Conservation (phyloP, 2,888 invertebrate species). For the Hypolimnas misippus region DNA sequence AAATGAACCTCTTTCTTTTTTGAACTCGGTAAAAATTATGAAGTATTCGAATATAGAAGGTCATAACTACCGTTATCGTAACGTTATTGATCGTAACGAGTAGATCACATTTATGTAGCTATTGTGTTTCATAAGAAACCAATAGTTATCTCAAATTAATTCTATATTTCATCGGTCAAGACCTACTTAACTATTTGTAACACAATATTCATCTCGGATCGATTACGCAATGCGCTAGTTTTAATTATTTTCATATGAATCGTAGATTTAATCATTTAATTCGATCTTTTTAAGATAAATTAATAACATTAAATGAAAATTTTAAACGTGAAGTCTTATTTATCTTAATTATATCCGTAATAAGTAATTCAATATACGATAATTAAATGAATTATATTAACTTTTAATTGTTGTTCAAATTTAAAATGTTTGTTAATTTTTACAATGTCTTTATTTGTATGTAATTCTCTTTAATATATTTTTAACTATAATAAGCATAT, state of each 20-base stretch:
- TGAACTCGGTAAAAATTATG: too few relatives aligned
- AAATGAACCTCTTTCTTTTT: too few relatives aligned
- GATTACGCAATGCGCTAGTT: slow-evolving; percentile 28
- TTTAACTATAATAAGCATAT: too few relatives aligned
- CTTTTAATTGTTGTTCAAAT: too few relatives aligned
- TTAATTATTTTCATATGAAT: slow-evolving; percentile 6
- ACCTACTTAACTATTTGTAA: slow-evolving; percentile 35
- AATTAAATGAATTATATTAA: too few relatives aligned
- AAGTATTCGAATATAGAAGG: background rate
- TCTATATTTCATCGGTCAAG: slow-evolving; percentile 39
- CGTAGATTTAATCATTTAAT: slow-evolving; percentile 6
- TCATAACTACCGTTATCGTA: background rate
- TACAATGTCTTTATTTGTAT: too few relatives aligned
- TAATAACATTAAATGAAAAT: background rate
- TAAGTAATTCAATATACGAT: too few relatives aligned
- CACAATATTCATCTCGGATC: slow-evolving; percentile 31
- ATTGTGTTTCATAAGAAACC: slow-evolving; percentile 38
- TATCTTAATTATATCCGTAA: too few relatives aligned
- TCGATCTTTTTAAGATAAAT: slow-evolving; percentile 9
- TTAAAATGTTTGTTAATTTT: too few relatives aligned
- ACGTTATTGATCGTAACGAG: background rate
- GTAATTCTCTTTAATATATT: too few relatives aligned
- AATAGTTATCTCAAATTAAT: slow-evolving; percentile 37
- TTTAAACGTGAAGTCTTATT: background rate
- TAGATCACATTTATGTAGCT: slow-evolving; percentile 18